phyloP scores from a whole-genome alignment of 2,113 vertebrate genomes.

The Cyprinus carpio region DNA sequence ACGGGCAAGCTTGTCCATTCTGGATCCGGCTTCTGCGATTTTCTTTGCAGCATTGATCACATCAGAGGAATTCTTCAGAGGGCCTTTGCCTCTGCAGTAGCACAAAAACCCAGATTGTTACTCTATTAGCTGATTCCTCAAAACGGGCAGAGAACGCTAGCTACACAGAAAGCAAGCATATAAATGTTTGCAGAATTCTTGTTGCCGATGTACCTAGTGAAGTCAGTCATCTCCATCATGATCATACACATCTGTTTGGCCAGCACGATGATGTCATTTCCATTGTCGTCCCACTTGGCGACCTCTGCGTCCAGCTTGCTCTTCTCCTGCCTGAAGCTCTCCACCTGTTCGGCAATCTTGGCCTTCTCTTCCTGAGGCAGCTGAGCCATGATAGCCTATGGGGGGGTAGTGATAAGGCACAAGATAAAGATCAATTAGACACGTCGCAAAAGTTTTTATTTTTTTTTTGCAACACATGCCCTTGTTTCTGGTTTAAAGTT shows the following conservation, averaged over 20 bases:
- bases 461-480: not conserved
- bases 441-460: not conserved
- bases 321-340: slow-evolving; percentile 98
- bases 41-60: slow-evolving; percentile 99
- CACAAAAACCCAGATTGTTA: slow-evolving; percentile 20
- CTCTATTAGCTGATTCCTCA: not conserved
- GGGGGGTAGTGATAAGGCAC: not conserved
- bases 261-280: slow-evolving; percentile 97
- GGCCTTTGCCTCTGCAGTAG: slow-evolving; percentile 92
- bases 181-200: not conserved
- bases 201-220: slow-evolving; percentile 84
- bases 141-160: too few species aligned
- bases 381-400: slow-evolving; percentile 97
- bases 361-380: slow-evolving; percentile 98
- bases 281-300: slow-evolving; percentile 99
- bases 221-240: slow-evolving; percentile 99
- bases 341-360: slow-evolving; percentile 98
- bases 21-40: slow-evolving; percentile 97
- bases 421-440: not conserved
- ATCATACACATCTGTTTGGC: slow-evolving; percentile 99
- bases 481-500: slow-evolving; percentile 13
- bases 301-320: slow-evolving; percentile 98
- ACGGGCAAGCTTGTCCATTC: slow-evolving; percentile 98
- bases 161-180: too few species aligned
- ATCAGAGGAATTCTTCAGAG: slow-evolving; percentile 98